A percentile compares a stretch with the other conserved stretches of the same genome.
Evolutionary conservation across 2,888 invertebrate genomes (phyloP).

Genomic region (Ptilodon capucinus): DNA sequence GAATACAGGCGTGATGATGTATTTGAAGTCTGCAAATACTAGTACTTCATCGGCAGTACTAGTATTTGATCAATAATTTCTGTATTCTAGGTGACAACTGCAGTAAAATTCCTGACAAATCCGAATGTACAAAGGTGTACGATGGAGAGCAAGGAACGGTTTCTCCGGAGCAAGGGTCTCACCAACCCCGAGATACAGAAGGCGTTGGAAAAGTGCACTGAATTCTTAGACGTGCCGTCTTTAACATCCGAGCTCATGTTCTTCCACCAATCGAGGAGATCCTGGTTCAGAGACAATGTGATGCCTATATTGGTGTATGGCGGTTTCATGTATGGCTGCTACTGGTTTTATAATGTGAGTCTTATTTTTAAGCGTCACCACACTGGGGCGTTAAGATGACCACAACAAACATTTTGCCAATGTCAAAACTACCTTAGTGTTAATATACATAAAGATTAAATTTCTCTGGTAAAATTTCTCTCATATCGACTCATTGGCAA

Average conservation of each 20-base stretch:
- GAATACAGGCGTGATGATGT: too few species aligned
- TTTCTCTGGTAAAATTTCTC: too few species aligned
- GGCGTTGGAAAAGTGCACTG: slow-evolving; percentile 87
- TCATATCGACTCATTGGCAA: too few species aligned
- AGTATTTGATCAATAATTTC: neutral
- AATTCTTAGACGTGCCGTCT: slow-evolving; percentile 61
- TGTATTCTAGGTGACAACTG: slow-evolving; percentile 88
- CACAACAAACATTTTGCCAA: too few species aligned
- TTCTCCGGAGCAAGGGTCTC: slow-evolving; percentile 89
- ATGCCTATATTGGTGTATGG: slow-evolving; percentile 89
- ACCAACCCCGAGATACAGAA: slow-evolving; percentile 88
- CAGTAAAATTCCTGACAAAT: slow-evolving; percentile 93
- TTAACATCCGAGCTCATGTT: slow-evolving; percentile 69
- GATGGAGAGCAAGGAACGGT: slow-evolving; percentile 89
- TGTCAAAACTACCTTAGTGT: too few species aligned
- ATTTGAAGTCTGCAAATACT: too few species aligned
- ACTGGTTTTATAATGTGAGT: slow-evolving; percentile 90
- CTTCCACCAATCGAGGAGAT: slow-evolving; percentile 60
- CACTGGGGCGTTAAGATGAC: too few species aligned
- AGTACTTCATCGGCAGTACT: too few species aligned
- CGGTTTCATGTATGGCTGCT: slow-evolving; percentile 89
- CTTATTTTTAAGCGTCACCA: slow-evolving; percentile 1
- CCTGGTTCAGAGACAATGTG: slow-evolving; percentile 86
- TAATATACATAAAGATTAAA: too few species aligned
- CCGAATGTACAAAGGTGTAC: slow-evolving; percentile 91